These are phyloP conservation scores for Ethmia dodecea DNA, from an alignment of 2,888 invertebrate genomes.

Conservation along the genomic window DNA sequence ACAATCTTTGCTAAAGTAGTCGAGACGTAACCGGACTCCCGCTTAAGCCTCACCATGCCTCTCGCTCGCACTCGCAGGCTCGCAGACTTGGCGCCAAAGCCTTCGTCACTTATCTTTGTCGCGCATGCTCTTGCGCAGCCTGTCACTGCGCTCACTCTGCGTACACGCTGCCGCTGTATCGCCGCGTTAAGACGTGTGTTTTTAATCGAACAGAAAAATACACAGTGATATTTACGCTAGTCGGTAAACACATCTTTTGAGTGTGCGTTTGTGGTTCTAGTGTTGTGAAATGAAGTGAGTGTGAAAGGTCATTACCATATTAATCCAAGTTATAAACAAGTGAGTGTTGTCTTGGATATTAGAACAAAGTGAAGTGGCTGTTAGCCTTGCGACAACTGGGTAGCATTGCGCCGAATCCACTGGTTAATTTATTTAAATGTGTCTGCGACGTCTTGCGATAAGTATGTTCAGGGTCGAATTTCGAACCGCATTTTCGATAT, in stretches of 20 bases:
- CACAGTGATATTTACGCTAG: background rate
- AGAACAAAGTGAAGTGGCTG: slow-evolving; percentile 53
- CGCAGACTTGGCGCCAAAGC: slow-evolving; percentile 50
- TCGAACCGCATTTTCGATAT: slow-evolving; percentile 1
- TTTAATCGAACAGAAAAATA: slow-evolving; percentile 9
- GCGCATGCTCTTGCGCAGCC: slow-evolving; percentile 51
- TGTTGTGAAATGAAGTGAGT: slow-evolving; percentile 33
- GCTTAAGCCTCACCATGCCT: slow-evolving; percentile 53
- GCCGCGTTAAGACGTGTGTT: slow-evolving; percentile 47
- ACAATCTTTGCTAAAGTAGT: slow-evolving; percentile 46
- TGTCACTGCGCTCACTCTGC: slow-evolving; percentile 49
- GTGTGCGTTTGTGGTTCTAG: background rate
- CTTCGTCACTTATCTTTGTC: slow-evolving; percentile 56
- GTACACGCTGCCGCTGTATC: slow-evolving; percentile 55
- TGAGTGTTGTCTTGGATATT: slow-evolving; percentile 47
- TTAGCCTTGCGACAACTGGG: slow-evolving; percentile 52
- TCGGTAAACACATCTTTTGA: no score
- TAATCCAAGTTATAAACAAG: slow-evolving; percentile 46
- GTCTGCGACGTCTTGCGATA: slow-evolving; percentile 36
- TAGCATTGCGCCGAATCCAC: slow-evolving; percentile 44
- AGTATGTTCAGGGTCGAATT: slow-evolving; percentile 47
- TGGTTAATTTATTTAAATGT: slow-evolving; percentile 58
- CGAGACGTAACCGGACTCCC: slow-evolving; percentile 69
- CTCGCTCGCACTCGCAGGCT: slow-evolving; percentile 42
- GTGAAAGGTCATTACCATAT: slow-evolving; percentile 54